Percentiles rank a stretch among this genome's conserved stretches.
Evolutionary conservation across 2,113 vertebrate genomes (phyloP).

Genomic region (Myotis yumanensis): DNA sequence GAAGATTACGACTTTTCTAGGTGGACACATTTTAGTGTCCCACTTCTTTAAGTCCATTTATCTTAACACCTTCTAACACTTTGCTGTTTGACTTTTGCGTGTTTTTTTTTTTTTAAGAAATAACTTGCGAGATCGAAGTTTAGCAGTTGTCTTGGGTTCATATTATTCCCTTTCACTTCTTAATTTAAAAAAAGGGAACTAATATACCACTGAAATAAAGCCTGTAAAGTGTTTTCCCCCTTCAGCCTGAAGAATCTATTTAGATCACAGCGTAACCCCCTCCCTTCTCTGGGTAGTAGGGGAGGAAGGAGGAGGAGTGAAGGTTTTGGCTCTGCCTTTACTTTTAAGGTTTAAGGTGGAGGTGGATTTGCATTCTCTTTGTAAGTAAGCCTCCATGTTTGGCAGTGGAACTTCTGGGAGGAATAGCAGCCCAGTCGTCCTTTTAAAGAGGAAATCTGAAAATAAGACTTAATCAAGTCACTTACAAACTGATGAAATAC

Average conservation of each 20-base stretch:
- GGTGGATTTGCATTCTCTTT: slow-evolving; percentile 49
- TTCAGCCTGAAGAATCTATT: slow-evolving; percentile 48
- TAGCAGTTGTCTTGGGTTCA: slow-evolving; percentile 39
- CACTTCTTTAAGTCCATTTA: background rate
- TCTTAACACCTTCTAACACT: slow-evolving; percentile 17
- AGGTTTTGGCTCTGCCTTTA: background rate
- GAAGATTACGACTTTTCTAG: background rate
- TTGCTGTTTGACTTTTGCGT: slow-evolving; percentile 44
- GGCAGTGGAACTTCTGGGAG: background rate
- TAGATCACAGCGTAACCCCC: background rate
- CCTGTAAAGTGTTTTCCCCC: background rate
- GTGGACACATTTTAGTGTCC: background rate
- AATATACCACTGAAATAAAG: slow-evolving; percentile 44
- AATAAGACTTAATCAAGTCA: slow-evolving; percentile 83
- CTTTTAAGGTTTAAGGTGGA: slow-evolving; percentile 30
- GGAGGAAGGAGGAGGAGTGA: background rate
- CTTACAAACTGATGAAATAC: slow-evolving; percentile 83
- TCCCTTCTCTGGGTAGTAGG: background rate
- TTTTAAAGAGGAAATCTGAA: slow-evolving; percentile 81
- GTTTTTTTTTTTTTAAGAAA: background rate
- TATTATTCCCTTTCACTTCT: slow-evolving; percentile 65
- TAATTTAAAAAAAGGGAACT: slow-evolving; percentile 61
- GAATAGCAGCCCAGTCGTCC: slow-evolving; percentile 43
- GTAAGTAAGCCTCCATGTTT: slow-evolving; percentile 56
- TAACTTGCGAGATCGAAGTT: slow-evolving; percentile 4